Percentiles rank a stretch among this genome's conserved stretches.
These are phyloP conservation scores for Drosophila eugracilis DNA, from an alignment of 1,140 invertebrate genomes.

Conservation along the genomic window DNA sequence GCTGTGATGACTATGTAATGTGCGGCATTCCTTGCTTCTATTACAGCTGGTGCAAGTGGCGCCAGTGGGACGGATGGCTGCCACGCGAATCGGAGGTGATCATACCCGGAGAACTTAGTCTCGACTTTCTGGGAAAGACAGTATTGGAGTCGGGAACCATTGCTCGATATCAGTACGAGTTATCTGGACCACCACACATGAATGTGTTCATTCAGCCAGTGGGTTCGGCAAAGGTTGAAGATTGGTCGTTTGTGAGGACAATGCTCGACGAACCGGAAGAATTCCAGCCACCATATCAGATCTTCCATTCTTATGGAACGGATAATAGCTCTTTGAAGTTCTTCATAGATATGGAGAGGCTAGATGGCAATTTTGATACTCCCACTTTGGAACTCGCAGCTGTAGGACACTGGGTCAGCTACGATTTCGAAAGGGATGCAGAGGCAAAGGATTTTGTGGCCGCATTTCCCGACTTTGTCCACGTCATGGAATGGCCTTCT, in stretches of 20 bases:
- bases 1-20: constrained; percentile 88
- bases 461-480: constrained; percentile 29
- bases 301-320: constrained; percentile 88
- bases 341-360: constrained; percentile 86
- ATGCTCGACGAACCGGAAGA: constrained; percentile 85
- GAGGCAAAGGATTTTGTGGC: constrained; percentile 25
- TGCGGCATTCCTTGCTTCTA: constrained; percentile 91
- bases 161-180: constrained; percentile 52
- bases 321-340: constrained; percentile 87
- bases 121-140: constrained; percentile 55
- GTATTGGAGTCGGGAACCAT: constrained; percentile 17
- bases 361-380: constrained; percentile 70
- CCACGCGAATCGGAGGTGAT: constrained; percentile 43
- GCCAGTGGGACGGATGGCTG: constrained; percentile 51
- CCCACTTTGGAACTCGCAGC: constrained; percentile 49
- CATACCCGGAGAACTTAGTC: constrained; percentile 31
- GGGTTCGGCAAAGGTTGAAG: constrained; percentile 86
- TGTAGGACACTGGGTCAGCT: constrained; percentile 45
- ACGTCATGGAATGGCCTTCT: constrained; percentile 51
- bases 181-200: constrained; percentile 89
- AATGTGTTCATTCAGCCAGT: constrained; percentile 89
- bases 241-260: constrained; percentile 87
- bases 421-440: constrained; percentile 23
- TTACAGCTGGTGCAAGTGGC: constrained; percentile 82
- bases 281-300: constrained; percentile 87